Conservation (phyloP, 2,888 invertebrate species). For the Dolichopus griseipennis region DNA sequence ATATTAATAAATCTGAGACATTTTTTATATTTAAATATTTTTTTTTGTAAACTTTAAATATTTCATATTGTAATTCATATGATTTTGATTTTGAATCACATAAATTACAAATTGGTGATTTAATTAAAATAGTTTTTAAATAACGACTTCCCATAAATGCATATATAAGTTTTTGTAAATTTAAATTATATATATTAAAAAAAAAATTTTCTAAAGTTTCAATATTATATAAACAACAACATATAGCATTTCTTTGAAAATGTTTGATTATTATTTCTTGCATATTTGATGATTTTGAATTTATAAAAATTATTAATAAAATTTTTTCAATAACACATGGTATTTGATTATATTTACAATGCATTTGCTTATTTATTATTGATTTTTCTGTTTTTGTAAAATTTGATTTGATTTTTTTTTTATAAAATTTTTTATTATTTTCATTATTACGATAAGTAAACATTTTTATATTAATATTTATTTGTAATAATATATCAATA, state of each 20-base stretch:
- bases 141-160: conserved; percentile 35
- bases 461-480: conserved; percentile 23
- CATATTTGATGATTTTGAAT: conserved; percentile 20
- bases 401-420: neutral
- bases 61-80: conserved; percentile 30
- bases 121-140: conserved; percentile 32
- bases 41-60: conserved; percentile 30
- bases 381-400: conserved; percentile 23
- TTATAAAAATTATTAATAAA: conserved; percentile 31
- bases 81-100: conserved; percentile 37
- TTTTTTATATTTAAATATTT: conserved; percentile 18
- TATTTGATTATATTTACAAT: conserved; percentile 25
- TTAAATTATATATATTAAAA: conserved; percentile 24
- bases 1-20: conserved; percentile 21
- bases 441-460: neutral
- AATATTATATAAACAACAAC: conserved; percentile 38
- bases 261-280: conserved; percentile 32
- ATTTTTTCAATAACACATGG: conserved; percentile 38
- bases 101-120: conserved; percentile 25
- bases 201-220: conserved; percentile 31
- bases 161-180: conserved; percentile 34
- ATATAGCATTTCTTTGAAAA: conserved; percentile 33
- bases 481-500: conserved; percentile 31
- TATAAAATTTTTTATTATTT: neutral
- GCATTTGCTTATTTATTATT: conserved; percentile 27